Evolutionary conservation across 2,113 vertebrate genomes (phyloP), one percentile per base, ranked within the genome.

Genomic region (Poeciliopsis turrubarensis): DNA sequence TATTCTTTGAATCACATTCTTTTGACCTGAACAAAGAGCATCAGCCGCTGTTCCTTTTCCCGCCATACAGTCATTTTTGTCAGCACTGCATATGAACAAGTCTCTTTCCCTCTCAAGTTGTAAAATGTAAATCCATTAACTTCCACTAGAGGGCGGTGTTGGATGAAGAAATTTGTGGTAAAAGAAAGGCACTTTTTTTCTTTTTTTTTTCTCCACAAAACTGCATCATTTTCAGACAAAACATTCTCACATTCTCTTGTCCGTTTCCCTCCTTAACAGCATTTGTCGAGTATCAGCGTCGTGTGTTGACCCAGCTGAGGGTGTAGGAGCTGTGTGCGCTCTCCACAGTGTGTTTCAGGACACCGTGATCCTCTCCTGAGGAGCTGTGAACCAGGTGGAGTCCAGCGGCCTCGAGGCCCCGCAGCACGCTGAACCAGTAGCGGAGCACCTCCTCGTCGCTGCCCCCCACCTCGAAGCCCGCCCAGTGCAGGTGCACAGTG

Each of bases 391-490:
- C 81, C 70, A 95, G 86, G 72, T 77, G 83, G 30, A 94, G 87
- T 63, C 93, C 94, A 44, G 84, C 83, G 15, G 63, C 85, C 19
- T 83, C 71, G 10, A 95, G 83, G 29, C 89, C 90, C 51, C 69
- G 86, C 62, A 95, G 84, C 66, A 94, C 65, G 63, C 93, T 95
- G 90, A 94, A 95, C 94, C 95, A 95, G 79, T 93, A 95, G 67
- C 89, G 89, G 57, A 95, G 86, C 66, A 95, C 94, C 30, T 92
- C 93, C 26, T 91, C 88, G 0, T 92, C 70, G 0, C 75, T 83
- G n/a, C 94, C 94, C 5, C 86, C 89, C 63, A 95, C 93, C 85
- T 95, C 94, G 78, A 95, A 95, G 26, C 94, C 93, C 0, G 94
- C 91, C 94, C 94, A 95, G 27, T 95, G 92, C 74, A 95, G 89